Evolutionary conservation across 2,797 vertebrate genomes (phyloP), one percentile per base, ranked within the genome.

Genomic region (Scleropages formosus): DNA sequence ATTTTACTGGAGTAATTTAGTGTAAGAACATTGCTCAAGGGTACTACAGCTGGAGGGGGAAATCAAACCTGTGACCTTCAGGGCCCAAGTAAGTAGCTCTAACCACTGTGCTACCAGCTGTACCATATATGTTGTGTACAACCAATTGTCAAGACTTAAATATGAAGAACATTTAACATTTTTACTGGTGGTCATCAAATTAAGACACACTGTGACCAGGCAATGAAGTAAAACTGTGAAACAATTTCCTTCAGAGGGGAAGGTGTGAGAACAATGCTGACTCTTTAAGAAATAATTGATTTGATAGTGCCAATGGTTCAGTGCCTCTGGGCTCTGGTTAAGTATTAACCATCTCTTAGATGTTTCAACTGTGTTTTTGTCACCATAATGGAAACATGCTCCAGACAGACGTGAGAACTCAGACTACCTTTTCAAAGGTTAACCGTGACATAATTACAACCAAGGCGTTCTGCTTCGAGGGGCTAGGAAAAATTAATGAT

Each of bases 341-440:
- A 49, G 46, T 15, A 66, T 78, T 78, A 75, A 75, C 69, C 56
- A 59, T n/a, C 63, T 53, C 51, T 75, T 75, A n/a, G 53, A 62
- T 26, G 49, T 78, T 72, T 75, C 72, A 39, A 24, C 44, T 53
- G 51, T 22, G 67, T 44, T 73, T 72, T 59, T 72, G 61, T 73
- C 46, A 47, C 24, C 12, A 44, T 47, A 61, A 69, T 58, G 22
- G 22, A 44, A 75, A 75, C 69, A 68, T 31, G 1, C 18, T 22
- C n/a, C 7, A 18, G 31, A 12, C n/a, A 15, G 63, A 56, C 39
- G 24, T 22, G 4, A 24, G 16, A 60, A 31, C 15, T 27, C 8
- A 26, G 59, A 10, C 6, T 53, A 26, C 6, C 51, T 22, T n/a
- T 39, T 24, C 24, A 46, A 66, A 75, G 16, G 20, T 59, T 67